Conservation (phyloP, 2,888 invertebrate genomes). For the Blastobasis lacticolella region DNA sequence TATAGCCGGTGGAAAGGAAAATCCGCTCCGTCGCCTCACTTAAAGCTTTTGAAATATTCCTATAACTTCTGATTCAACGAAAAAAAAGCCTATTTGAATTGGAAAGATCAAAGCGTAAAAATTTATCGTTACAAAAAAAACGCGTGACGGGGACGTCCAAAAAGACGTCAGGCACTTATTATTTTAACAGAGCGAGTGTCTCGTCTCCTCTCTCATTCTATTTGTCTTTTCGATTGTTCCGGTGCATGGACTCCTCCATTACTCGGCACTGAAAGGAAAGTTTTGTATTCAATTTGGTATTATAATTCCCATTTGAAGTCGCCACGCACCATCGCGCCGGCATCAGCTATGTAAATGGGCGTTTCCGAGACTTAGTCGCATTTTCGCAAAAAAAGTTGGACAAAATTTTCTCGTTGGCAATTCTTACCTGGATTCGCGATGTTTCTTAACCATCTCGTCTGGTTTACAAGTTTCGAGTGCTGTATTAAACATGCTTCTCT, state of each 20-base stretch:
- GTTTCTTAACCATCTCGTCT: conserved; percentile 16
- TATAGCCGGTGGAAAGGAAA: conserved; percentile 68
- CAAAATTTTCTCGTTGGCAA: conserved; percentile 37
- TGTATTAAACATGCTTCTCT: neutral
- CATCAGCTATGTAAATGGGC: conserved; percentile 73
- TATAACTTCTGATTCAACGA: conserved; percentile 68
- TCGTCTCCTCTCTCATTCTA: conserved; percentile 64
- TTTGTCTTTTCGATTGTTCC: conserved; percentile 74
- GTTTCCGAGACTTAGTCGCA: conserved; percentile 66
- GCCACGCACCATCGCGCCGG: conserved; percentile 73
- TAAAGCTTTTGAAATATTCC: conserved; percentile 72
- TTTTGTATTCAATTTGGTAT: conserved; percentile 77
- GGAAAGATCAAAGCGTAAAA: conserved; percentile 72
- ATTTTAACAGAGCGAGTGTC: conserved; percentile 67
- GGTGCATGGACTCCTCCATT: conserved; percentile 74
- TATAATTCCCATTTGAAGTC: conserved; percentile 75
- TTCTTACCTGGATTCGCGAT: conserved; percentile 29
- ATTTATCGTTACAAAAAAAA: conserved; percentile 65
- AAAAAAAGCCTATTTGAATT: conserved; percentile 72
- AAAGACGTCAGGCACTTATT: conserved; percentile 71
- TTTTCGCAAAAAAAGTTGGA: conserved; percentile 54
- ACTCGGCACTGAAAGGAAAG: conserved; percentile 75
- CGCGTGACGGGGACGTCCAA: conserved; percentile 54
- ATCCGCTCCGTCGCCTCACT: conserved; percentile 67
- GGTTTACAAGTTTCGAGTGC: conserved; percentile 6